These are phyloP conservation scores for Ctenomys sociabilis DNA, from an alignment of 2,113 vertebrate genomes.

Conservation along the genomic window DNA sequence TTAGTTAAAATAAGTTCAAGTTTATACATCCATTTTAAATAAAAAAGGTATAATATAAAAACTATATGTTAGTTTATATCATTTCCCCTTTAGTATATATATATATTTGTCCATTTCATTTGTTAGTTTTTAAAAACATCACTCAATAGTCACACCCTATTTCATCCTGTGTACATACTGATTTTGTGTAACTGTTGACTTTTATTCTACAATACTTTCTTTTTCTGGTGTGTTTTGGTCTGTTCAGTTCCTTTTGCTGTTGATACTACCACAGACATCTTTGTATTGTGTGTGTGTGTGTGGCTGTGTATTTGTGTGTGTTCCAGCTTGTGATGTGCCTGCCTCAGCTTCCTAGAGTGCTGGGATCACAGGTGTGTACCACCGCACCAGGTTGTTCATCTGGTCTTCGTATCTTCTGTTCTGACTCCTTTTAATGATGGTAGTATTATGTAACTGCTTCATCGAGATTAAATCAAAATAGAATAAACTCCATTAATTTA, in stretches of 20 bases:
- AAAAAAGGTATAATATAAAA: background rate
- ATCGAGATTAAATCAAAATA: background rate
- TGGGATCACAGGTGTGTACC: background rate
- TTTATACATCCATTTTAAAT: conserved; percentile 10
- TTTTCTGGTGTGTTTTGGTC: background rate
- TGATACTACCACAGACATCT: background rate
- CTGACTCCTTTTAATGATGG: background rate
- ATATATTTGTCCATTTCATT: background rate
- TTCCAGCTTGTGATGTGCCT: background rate
- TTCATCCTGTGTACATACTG: background rate
- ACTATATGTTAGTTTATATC: background rate
- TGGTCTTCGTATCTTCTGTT: background rate
- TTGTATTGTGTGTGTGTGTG: background rate
- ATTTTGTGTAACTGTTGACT: background rate
- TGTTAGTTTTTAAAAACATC: conserved; percentile 11
- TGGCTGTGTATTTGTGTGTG: background rate
- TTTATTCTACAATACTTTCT: background rate
- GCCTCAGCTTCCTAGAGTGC: background rate
- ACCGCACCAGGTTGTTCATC: background rate
- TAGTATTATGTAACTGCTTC: background rate
- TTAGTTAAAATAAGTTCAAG: background rate
- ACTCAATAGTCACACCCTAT: background rate
- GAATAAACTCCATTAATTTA: background rate
- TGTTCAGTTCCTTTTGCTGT: background rate
- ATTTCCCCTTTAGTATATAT: background rate